These are phyloP conservation scores for Ptychadena robeensis DNA, from an alignment of 2,797 vertebrate species.

Conservation along the genomic window DNA sequence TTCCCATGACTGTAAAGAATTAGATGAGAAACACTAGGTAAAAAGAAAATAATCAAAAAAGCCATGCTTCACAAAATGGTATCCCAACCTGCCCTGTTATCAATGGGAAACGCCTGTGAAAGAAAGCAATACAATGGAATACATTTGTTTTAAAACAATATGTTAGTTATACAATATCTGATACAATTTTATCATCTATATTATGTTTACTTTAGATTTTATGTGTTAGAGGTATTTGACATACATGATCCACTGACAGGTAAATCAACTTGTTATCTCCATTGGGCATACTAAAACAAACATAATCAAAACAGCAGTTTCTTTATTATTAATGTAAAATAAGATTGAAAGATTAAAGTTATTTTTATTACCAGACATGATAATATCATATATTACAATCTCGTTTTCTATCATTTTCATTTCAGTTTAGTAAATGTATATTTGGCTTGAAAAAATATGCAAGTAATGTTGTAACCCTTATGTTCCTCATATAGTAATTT, in stretches of 20 bases:
- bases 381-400: constrained; percentile 95
- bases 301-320: constrained; percentile 85
- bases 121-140: neutral
- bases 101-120: neutral
- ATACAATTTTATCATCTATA: constrained; percentile 14
- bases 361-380: constrained; percentile 65
- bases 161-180: neutral
- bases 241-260: neutral
- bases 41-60: neutral
- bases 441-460: constrained; percentile 94
- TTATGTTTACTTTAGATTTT: constrained; percentile 5
- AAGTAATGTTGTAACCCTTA: constrained; percentile 84
- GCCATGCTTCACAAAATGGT: neutral
- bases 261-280: constrained; percentile 63
- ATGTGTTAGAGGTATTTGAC: neutral
- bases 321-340: constrained; percentile 95
- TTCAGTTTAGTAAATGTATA: constrained; percentile 85
- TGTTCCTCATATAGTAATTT: constrained; percentile 78
- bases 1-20: neutral
- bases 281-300: constrained; percentile 77
- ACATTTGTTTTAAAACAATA: neutral
- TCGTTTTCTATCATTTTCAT: constrained; percentile 77
- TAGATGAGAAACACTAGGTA: neutral
- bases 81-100: neutral
- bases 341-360: constrained; percentile 94